These are phyloP conservation scores for Polypterus senegalus DNA, from an alignment of 2,113 vertebrate genomes.

Conservation along the genomic window DNA sequence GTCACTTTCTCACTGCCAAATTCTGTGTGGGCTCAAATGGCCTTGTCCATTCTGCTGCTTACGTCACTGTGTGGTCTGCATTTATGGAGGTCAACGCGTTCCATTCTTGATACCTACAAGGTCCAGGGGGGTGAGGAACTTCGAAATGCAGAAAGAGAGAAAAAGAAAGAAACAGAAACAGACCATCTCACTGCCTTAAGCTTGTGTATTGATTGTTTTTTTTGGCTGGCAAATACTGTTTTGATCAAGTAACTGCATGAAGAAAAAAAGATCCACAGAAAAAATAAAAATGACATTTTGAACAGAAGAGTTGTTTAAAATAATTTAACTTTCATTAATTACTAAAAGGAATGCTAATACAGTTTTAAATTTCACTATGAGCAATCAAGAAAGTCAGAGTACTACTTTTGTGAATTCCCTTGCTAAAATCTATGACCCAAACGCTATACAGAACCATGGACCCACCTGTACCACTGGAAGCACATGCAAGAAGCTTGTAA, in stretches of 20 bases:
- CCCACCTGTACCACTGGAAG: conserved; percentile 27
- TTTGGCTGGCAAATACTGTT: no score
- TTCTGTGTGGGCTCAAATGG: conserved; percentile 36
- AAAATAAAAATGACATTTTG: no score
- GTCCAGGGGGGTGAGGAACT: conserved; percentile 24
- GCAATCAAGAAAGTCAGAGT: conserved; percentile 12
- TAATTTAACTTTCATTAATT: no score
- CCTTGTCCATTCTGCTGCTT: conserved; percentile 32
- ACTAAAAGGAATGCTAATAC: no score
- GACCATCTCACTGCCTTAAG: no score
- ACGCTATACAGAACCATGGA: conserved; percentile 49
- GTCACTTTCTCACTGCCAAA: conserved; percentile 44
- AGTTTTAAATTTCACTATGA: neutral
- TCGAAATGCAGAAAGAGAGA: conserved; percentile 23
- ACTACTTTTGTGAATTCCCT: conserved; percentile 58
- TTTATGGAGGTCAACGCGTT: conserved; percentile 41
- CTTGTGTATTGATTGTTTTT: no score
- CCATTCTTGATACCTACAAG: conserved; percentile 33
- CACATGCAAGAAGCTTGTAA: conserved; percentile 27
- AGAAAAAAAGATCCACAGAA: no score
- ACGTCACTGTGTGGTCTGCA: conserved; percentile 40
- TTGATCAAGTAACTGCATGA: no score
- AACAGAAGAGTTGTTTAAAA: no score
- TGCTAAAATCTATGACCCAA: conserved; percentile 62
- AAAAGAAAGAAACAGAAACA: neutral